Percentiles rank a stretch among this genome's conserved stretches.
Evolutionary conservation across 2,113 vertebrate genomes (phyloP).

Genomic region (Callithrix jacchus): DNA sequence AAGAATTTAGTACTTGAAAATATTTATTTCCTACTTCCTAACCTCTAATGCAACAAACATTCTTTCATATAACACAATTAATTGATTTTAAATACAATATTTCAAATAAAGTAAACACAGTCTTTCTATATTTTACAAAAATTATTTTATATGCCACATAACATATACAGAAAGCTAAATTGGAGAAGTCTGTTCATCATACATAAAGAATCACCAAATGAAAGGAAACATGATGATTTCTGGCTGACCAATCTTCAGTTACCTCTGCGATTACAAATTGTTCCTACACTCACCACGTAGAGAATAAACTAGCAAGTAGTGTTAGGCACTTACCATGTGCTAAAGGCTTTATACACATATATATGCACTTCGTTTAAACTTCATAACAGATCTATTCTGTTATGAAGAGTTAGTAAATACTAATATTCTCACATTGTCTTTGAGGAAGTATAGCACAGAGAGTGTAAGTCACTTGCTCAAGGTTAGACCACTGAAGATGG

Average conservation of each 20-base stretch:
- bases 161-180: background rate
- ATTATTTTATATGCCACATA: background rate
- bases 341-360: background rate
- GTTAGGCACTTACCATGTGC: background rate
- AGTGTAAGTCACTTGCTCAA: background rate
- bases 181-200: background rate
- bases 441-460: background rate
- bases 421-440: background rate
- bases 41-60: background rate
- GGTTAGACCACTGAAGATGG: background rate
- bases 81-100: background rate
- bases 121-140: conserved; percentile 25
- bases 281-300: background rate
- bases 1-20: background rate
- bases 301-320: background rate
- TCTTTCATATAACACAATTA: conserved; percentile 2
- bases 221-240: background rate
- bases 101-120: background rate
- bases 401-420: too few relatives aligned
- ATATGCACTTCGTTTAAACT: background rate
- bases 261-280: background rate
- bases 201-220: background rate
- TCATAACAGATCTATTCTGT: background rate
- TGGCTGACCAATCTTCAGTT: background rate
- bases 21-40: background rate